These are phyloP conservation scores for Melipona beecheii DNA, from an alignment of 2,888 invertebrate genomes.

Conservation along the genomic window DNA sequence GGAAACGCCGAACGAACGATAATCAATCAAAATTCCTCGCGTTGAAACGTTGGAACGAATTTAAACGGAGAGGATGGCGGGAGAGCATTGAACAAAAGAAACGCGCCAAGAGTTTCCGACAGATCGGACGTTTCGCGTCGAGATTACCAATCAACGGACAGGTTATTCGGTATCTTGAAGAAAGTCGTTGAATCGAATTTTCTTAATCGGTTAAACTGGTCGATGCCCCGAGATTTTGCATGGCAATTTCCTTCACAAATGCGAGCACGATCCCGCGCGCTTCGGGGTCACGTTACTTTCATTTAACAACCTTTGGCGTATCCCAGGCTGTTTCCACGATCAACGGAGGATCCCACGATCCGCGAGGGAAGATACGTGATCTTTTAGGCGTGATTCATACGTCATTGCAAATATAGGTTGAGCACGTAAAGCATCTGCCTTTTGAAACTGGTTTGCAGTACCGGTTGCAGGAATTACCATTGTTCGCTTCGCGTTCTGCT, in stretches of 20 bases:
- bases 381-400: conserved; percentile 14
- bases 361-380: conserved; percentile 30
- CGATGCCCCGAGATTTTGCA: conserved; percentile 40
- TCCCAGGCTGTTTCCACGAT: conserved; percentile 65
- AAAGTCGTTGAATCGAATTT: not conserved
- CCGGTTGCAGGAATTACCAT: not conserved
- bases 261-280: conserved; percentile 61
- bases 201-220: conserved; percentile 11
- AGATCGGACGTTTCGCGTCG: not conserved
- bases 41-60: not conserved
- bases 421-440: not conserved
- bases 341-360: conserved; percentile 61
- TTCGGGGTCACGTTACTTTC: conserved; percentile 77
- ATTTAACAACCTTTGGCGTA: conserved; percentile 77
- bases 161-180: conserved; percentile 4
- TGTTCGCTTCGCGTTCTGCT: not conserved
- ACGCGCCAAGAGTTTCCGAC: not conserved
- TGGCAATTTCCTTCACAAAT: conserved; percentile 61
- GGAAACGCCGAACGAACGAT: not conserved
- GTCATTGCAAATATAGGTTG: not conserved
- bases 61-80: not conserved
- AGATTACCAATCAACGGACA: not conserved
- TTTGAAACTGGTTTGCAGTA: not conserved
- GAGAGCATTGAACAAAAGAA: not conserved
- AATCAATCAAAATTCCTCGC: not conserved